Conservation (phyloP, 2,888 invertebrate genomes). For the Dicycla oo region DNA sequence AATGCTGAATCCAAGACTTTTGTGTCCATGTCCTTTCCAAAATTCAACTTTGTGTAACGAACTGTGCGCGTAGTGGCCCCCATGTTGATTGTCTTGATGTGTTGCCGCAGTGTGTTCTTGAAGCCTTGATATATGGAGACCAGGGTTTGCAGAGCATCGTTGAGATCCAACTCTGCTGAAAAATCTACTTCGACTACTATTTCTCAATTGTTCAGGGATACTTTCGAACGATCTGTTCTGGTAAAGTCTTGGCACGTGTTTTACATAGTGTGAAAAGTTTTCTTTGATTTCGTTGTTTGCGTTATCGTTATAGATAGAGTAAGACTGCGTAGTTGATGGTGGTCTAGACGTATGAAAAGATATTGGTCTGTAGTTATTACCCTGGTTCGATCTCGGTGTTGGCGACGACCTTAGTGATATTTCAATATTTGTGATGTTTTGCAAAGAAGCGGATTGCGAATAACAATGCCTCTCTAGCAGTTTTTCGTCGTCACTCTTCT, state of each 20-base stretch:
- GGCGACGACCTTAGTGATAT: slow-evolving; percentile 84
- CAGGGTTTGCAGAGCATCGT: slow-evolving; percentile 80
- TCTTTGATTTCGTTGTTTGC: slow-evolving; percentile 84
- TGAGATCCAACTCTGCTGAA: slow-evolving; percentile 87
- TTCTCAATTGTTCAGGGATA: slow-evolving; percentile 86
- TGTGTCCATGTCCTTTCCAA: slow-evolving; percentile 95
- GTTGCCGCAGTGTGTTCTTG: slow-evolving; percentile 77
- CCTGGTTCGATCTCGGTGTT: slow-evolving; percentile 74
- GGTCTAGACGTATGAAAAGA: slow-evolving; percentile 83
- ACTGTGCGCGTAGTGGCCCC: slow-evolving; percentile 79
- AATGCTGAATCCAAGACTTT: slow-evolving; percentile 97
- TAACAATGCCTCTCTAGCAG: slow-evolving; percentile 83
- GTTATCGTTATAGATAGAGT: slow-evolving; percentile 79
- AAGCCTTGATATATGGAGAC: slow-evolving; percentile 78
- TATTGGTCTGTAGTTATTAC: slow-evolving; percentile 86
- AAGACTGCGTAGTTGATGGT: slow-evolving; percentile 73
- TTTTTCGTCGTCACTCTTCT: slow-evolving; percentile 89
- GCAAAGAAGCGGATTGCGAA: slow-evolving; percentile 83
- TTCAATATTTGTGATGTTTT: slow-evolving; percentile 89
- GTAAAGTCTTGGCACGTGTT: slow-evolving; percentile 84
- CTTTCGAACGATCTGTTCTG: slow-evolving; percentile 88
- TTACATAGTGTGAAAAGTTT: slow-evolving; percentile 85
- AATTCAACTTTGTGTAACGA: slow-evolving; percentile 91
- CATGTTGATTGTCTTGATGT: slow-evolving; percentile 76
- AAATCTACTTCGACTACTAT: slow-evolving; percentile 84